Evolutionary conservation across 2,888 invertebrate species (phyloP).

Genomic region (Ectemnius lituratus): DNA sequence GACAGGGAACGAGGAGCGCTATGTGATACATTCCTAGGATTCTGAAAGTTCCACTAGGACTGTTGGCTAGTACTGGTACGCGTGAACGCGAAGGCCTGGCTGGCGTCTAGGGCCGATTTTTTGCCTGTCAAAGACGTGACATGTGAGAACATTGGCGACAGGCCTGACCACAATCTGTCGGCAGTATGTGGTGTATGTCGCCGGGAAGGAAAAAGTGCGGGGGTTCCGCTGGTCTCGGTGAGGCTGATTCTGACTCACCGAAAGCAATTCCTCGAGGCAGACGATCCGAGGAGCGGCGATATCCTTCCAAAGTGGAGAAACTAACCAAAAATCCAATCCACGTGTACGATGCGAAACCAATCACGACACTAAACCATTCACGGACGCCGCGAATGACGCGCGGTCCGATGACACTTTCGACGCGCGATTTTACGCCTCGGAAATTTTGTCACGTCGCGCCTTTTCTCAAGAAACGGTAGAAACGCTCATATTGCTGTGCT

Average conservation of each 20-base stretch:
- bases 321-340: conserved; percentile 63
- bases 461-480: conserved; percentile 66
- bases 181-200: conserved; percentile 29
- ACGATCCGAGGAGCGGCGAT: conserved; percentile 44
- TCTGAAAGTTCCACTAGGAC: too few relatives aligned
- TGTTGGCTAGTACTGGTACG: neutral
- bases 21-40: too few relatives aligned
- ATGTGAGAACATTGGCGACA: conserved; percentile 22
- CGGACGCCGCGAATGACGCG: conserved; percentile 49
- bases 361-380: conserved; percentile 61
- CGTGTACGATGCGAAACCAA: conserved; percentile 55
- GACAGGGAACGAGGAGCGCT: too few relatives aligned
- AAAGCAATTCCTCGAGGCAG: conserved; percentile 61
- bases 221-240: conserved; percentile 9
- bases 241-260: conserved; percentile 55
- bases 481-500: conserved; percentile 63
- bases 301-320: conserved; percentile 54
- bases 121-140: conserved; percentile 28
- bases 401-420: conserved; percentile 60
- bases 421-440: conserved; percentile 57
- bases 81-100: neutral
- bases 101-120: conserved; percentile 20
- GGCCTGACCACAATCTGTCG: conserved; percentile 31
- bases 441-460: conserved; percentile 63
- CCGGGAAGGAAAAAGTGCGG: conserved; percentile 12